Evolutionary conservation across 1,140 invertebrate species (phyloP).

Genomic region (Leptopilina clavipes): DNA sequence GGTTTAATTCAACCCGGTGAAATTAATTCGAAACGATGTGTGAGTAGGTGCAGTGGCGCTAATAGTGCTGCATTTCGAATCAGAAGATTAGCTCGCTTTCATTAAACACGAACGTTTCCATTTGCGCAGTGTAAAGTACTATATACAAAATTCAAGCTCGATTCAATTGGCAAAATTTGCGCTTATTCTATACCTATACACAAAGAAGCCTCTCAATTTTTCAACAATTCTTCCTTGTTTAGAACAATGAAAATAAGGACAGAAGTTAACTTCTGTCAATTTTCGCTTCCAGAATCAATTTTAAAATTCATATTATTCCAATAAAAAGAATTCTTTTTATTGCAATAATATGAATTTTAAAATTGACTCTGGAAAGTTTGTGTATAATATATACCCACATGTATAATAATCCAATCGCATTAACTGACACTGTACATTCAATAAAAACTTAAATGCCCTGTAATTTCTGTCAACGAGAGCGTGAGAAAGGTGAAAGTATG

Average conservation of each 20-base stretch:
- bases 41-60: slow-evolving; percentile 57
- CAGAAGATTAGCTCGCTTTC: slow-evolving; percentile 59
- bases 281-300: no score
- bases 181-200: background rate
- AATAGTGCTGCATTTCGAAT: slow-evolving; percentile 61
- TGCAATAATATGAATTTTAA: no score
- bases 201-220: background rate
- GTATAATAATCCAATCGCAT: slow-evolving; percentile 1
- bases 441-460: slow-evolving; percentile 26
- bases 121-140: background rate
- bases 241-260: no score
- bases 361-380: background rate
- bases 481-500: slow-evolving; percentile 30
- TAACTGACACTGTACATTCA: background rate
- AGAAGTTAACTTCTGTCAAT: no score
- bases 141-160: slow-evolving; percentile 4
- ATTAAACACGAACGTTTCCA: slow-evolving; percentile 20
- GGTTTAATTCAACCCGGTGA: slow-evolving; percentile 67
- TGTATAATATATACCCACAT: background rate
- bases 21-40: slow-evolving; percentile 73
- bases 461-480: slow-evolving; percentile 31
- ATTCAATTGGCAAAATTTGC: background rate
- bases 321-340: no score
- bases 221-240: background rate
- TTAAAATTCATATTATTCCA: no score